Conservation (phyloP, 2,113 vertebrate genomes). For the Ochotona curzoniae region DNA sequence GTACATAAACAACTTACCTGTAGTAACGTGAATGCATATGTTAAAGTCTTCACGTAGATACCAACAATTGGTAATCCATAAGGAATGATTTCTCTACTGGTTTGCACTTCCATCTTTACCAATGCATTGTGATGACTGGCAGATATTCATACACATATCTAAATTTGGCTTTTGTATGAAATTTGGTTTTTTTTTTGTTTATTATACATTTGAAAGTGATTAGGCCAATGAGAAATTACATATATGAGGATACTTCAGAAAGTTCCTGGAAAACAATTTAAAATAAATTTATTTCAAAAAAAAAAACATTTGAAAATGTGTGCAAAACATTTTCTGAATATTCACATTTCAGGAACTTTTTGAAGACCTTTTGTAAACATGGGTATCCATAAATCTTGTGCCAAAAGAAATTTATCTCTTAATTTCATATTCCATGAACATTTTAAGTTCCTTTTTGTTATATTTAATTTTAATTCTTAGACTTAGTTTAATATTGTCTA, state of each 20-base stretch:
- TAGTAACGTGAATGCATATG: background rate
- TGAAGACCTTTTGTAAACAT: no score
- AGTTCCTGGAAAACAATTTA: no score
- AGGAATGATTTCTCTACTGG: background rate
- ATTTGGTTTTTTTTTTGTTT: background rate
- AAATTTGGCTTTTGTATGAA: background rate
- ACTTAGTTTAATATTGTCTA: slow-evolving; percentile 30
- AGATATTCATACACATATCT: background rate
- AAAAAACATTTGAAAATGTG: no score
- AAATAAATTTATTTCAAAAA: no score
- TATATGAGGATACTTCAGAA: background rate
- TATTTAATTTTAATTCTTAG: background rate
- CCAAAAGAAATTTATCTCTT: no score
- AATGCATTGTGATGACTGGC: background rate
- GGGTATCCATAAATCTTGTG: no score
- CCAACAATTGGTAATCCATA: background rate
- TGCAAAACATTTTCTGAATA: no score
- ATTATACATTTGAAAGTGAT: slow-evolving; percentile 8
- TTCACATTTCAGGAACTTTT: no score
- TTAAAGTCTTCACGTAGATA: background rate
- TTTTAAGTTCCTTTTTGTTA: no score
- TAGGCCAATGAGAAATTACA: background rate
- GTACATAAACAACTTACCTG: background rate
- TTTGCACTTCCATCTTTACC: background rate
- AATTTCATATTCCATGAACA: no score